Base-by-base conservation (phyloP, 2,113 vertebrate species). In the Peromyscus californicus region DNA sequence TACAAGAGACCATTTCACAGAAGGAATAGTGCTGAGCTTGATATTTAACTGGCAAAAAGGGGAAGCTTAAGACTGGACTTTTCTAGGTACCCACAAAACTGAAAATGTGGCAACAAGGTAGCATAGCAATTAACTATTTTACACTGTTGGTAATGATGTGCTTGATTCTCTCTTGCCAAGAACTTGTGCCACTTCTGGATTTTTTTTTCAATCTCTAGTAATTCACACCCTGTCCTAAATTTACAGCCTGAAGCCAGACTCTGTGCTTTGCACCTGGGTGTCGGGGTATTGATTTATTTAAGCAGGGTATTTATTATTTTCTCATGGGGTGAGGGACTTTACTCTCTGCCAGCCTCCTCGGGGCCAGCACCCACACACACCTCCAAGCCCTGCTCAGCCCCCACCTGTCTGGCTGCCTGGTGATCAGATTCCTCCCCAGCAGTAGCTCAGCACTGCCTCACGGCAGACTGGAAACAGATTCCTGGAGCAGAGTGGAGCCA, bases 21-120 rank as follows among this genome's bases (percentile, higher is more conserved):
- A 59, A 67, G 57, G 48, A 63, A 83, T 4, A n/a, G 45, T 31
- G 61, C 51, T 4, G 69, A 86, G 42, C 70, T 75, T 48, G 22
- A 26, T 2, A 4, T 65, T 65, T 61, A 85, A 45, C 42, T 93
- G 39, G 39, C 16, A 3, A 39, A 33, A 31, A 79, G 59, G 67
- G 11, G 5, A 92, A n/a, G 16, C 17, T 33, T 31, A 51, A 39
- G 54, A 16, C 0, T 10, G 70, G 67, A 33, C 13, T 85, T 70
- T 76, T 90, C 94, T 84, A 96, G 72, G 80, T 88, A 80, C 65
- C 91, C 21, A 85, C 59, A 45, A 89, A 85, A 82, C 65, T 65
- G 42, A 11, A 54, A 70, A 54, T 59, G 45, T 42, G 26, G 33
- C 78, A 80, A 39, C 75, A 42, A 16, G 0, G 24, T 29, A 33